phyloP scores from a whole-genome alignment of 2,888 invertebrate species.

The Zootermopsis nevadensis region DNA sequence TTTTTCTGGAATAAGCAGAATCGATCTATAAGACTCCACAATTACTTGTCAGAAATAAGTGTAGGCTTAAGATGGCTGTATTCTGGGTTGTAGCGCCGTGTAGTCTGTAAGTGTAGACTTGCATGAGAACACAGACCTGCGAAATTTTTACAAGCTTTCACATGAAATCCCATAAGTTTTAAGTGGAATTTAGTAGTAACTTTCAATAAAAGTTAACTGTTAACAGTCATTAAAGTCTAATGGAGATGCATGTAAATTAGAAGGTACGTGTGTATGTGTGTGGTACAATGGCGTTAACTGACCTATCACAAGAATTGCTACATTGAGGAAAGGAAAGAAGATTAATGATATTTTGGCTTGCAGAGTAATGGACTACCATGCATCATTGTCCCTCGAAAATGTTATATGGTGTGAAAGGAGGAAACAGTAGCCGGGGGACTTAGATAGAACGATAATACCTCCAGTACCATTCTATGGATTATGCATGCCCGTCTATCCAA shows the following conservation, averaged over 20 bases:
- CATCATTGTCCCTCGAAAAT: conserved; percentile 42
- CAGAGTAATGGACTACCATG: conserved; percentile 46
- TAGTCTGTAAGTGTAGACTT: no score
- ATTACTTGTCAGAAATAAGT: no score
- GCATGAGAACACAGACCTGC: no score
- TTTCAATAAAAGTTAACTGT: no score
- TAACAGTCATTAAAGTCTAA: no score
- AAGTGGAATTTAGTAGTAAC: no score
- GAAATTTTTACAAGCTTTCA: no score
- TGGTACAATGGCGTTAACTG: conserved; percentile 26
- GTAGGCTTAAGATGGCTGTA: no score
- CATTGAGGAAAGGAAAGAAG: conserved; percentile 44
- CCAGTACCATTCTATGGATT: conserved; percentile 24
- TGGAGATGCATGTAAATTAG: neutral
- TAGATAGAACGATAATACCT: neutral
- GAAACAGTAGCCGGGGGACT: neutral
- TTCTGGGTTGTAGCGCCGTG: no score
- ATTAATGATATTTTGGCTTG: conserved; percentile 48
- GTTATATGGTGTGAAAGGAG: neutral
- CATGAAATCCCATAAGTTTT: no score
- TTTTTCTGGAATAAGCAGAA: no score
- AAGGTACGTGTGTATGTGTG: neutral
- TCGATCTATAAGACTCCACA: no score
- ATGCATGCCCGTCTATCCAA: conserved; percentile 15
- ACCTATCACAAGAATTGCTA: conserved; percentile 35